Evolutionary conservation across 2,797 vertebrate genomes (phyloP).

Genomic region (Oreochromis grahami): DNA sequence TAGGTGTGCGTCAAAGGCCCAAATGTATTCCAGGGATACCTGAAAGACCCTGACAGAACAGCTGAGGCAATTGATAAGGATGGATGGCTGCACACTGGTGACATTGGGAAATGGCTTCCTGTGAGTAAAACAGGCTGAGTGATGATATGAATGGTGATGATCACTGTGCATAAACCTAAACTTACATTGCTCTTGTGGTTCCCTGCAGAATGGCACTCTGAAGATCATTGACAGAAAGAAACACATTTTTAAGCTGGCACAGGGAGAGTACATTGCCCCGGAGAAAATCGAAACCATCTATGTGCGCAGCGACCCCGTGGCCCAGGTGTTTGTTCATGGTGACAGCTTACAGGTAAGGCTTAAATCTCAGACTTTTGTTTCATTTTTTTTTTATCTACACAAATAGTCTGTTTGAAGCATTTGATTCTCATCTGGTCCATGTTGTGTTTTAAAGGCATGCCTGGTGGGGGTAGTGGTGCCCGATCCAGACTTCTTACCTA

Average conservation of each 20-base stretch:
- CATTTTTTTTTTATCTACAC: background rate
- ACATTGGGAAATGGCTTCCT: slow-evolving; percentile 94
- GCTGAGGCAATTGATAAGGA: slow-evolving; percentile 87
- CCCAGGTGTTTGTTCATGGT: slow-evolving; percentile 92
- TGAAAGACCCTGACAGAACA: slow-evolving; percentile 90
- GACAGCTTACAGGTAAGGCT: slow-evolving; percentile 90
- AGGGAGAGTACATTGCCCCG: slow-evolving; percentile 97
- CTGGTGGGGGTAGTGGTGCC: slow-evolving; percentile 90
- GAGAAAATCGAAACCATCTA: slow-evolving; percentile 97
- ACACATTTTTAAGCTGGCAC: slow-evolving; percentile 97
- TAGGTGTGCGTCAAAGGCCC: slow-evolving; percentile 95
- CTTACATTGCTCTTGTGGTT: background rate
- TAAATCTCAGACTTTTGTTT: background rate
- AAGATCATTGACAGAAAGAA: slow-evolving; percentile 97
- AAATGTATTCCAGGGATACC: slow-evolving; percentile 91
- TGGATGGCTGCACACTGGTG: slow-evolving; percentile 97
- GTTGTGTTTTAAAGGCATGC: slow-evolving; percentile 78
- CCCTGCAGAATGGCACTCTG: slow-evolving; percentile 88
- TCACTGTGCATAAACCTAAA: background rate
- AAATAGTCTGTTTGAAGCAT: background rate
- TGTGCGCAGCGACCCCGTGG: slow-evolving; percentile 82
- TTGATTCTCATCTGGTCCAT: background rate
- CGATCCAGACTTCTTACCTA: slow-evolving; percentile 82
- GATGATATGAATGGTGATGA: background rate
- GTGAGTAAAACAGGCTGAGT: slow-evolving; percentile 70